Evolutionary conservation across 1,140 invertebrate genomes (phyloP).

Genomic region (Platyura marginata): DNA sequence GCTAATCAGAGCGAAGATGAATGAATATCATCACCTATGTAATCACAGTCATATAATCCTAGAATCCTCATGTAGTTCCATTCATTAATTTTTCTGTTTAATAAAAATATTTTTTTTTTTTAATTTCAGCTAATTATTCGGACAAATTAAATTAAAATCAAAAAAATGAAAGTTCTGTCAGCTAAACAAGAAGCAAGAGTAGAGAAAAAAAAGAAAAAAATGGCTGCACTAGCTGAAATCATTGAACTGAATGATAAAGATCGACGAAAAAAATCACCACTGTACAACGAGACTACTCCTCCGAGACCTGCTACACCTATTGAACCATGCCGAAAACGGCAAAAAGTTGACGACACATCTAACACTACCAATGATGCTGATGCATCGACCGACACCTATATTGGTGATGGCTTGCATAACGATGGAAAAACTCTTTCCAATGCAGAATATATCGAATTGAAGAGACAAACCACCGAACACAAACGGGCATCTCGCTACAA

Average conservation of each 20-base stretch:
- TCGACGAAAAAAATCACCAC: constrained; percentile 11
- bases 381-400: constrained; percentile 7
- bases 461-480: constrained; percentile 30
- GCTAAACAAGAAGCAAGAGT: constrained; percentile 29
- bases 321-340: neutral
- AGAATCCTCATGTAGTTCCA: too few relatives aligned
- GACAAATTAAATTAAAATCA: too few relatives aligned
- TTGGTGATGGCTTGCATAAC: constrained; percentile 9
- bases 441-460: constrained; percentile 32
- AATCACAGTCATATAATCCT: too few relatives aligned
- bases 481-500: constrained; percentile 30
- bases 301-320: constrained; percentile 2
- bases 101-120: too few relatives aligned
- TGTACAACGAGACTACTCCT: neutral
- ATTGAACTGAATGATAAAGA: constrained; percentile 40
- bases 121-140: too few relatives aligned
- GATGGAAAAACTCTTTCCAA: constrained; percentile 19
- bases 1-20: too few relatives aligned
- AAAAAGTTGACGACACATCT: neutral
- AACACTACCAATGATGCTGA: constrained; percentile 3
- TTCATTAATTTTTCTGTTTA: too few relatives aligned
- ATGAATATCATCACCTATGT: too few relatives aligned
- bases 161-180: constrained; percentile 8
- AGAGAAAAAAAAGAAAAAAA: constrained; percentile 42
- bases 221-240: constrained; percentile 36